Evolutionary conservation across 2,888 invertebrate genomes (phyloP), one percentile per base, ranked within the genome.

Genomic region (Acanthosoma haemorrhoidale): DNA sequence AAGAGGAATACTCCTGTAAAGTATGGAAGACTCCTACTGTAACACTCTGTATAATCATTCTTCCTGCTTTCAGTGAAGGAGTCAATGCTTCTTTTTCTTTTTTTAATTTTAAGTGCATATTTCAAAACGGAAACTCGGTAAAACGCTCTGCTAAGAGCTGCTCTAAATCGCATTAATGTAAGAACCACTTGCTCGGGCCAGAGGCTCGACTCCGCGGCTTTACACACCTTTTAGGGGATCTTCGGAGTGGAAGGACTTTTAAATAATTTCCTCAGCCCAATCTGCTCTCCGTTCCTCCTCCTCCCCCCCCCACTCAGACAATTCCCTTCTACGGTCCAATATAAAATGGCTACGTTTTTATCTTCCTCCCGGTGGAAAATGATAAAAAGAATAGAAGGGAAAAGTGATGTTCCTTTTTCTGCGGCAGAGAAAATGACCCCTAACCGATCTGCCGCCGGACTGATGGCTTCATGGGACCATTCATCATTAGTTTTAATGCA

Each of bases 401-500:
- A 4, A 41, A 43, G 5, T 21, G 11, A 25, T 51, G 51, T 51
- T 18, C 51, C 21, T 51, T 51, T 51, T 25, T 25, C 13, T 51
- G 51, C 29, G 3, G 29, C 13, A 51, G 25, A 25, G 25, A 25
- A 51, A 51, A 51, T 51, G 51, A 51, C 51, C 25, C 29, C n/a
- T 51, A 51, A 51, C n/a, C 25, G 51, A 6, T 6, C 25, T n/a
- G 13, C n/a, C n/a, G n/a, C n/a, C 29, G 4, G 21, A n/a, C 25
- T 21, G 51, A 25, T 25, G 51, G 25, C 2, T 15, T 1, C 11
- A 11, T 21, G 5, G 25, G 51, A 25, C 51, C 64, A 64, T 64
- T 29, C 25, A 64, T 64, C 64, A 64, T 64, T 64, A 64, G 64
- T 64, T 64, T 64, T 64, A 64, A 64, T 64, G 64, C 64, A 64